Conservation (phyloP, 2,113 vertebrate genomes). For the Plecotus auritus region DNA sequence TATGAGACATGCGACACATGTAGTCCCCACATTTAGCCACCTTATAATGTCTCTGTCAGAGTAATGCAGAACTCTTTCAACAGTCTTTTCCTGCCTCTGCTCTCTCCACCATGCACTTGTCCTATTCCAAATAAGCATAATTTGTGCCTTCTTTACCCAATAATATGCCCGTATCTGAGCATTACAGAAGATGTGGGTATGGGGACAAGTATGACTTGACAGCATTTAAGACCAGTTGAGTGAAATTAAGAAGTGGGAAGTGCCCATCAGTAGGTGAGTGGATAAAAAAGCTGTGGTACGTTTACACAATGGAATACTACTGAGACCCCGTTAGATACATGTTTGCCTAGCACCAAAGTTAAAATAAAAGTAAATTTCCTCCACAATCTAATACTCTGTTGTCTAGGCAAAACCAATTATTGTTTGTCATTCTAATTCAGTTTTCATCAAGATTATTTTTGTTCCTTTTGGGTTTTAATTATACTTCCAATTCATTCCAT, state of each 20-base stretch:
- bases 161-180: background rate
- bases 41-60: background rate
- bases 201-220: background rate
- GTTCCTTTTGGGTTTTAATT: slow-evolving; percentile 53
- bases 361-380: background rate
- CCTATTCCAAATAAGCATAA: background rate
- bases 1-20: background rate
- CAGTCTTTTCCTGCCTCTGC: background rate
- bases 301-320: background rate
- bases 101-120: background rate
- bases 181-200: background rate
- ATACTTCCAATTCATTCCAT: slow-evolving; percentile 28
- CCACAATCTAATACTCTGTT: background rate
- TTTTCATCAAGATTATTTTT: slow-evolving; percentile 46
- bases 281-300: background rate
- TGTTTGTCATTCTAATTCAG: slow-evolving; percentile 36
- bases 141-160: background rate
- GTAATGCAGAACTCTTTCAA: background rate
- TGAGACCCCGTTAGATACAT: background rate
- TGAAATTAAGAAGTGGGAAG: background rate
- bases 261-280: background rate
- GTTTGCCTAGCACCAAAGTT: background rate
- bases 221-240: background rate
- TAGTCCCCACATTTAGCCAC: background rate
- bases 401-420: background rate